Evolutionary conservation across 2,113 vertebrate species (phyloP), one percentile per base, ranked within the genome.

Genomic region (Vireo altiloquus): DNA sequence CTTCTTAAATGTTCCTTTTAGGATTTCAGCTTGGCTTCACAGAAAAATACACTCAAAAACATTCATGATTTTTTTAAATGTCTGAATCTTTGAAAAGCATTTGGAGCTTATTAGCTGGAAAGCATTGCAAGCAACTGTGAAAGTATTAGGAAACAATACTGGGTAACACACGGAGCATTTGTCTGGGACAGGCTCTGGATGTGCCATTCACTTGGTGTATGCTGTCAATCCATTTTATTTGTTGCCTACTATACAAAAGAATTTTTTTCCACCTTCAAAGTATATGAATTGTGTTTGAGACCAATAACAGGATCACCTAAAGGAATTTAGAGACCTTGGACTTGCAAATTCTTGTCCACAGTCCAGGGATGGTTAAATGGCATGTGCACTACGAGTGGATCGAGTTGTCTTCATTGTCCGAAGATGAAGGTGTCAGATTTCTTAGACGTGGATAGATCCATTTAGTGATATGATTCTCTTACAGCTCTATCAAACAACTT

Each of bases 31-130:
- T 64, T 71, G 44, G 11, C 20, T 40, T 84, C 57, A 71, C 31
- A 60, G 44, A 59, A 91, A 85, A 87, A 82, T 7, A 23, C 8
- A 15, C 8, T 60, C 24, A 68, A 74, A 91, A 78, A 2, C 47
- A 84, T n/a, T 49, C 52, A 75, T 10, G n/a, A 59, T n/a, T 90
- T 96, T 90, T 82, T 85, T 3, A 94, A 90, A 79, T 53, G 7
- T 35, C 80, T 75, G 60, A 57, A 63, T 60, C 52, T 71, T 89
- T 71, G 42, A 44, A 70, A 60, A 65, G 16, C 54, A 74, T 93
- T 92, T 93, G 82, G 88, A 90, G 24, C 28, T 96, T 27, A 42
- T 95, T 85, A 85, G 23, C 70, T 65, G 72, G 61, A 82, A 89
- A 94, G 19, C 40, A 61, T 70, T 69, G 86, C 61, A 88, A 85